A percentile compares a stretch with the other conserved stretches of the same genome.
These are phyloP conservation scores for Speoplatyrhinus poulsoni DNA, from an alignment of 2,113 vertebrate species.

Conservation along the genomic window DNA sequence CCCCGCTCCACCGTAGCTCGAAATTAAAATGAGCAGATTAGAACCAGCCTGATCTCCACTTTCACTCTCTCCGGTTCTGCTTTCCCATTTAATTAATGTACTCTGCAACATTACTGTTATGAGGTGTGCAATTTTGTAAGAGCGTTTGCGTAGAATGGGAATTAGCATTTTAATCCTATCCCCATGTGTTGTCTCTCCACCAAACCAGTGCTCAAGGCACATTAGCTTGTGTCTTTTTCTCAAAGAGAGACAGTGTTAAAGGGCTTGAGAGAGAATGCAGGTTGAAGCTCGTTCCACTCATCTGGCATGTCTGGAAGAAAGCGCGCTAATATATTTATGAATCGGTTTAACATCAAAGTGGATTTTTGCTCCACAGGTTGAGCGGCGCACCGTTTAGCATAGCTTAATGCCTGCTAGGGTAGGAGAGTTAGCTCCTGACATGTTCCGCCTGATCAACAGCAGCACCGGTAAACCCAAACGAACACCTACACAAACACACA, in stretches of 20 bases:
- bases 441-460: not conserved
- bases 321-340: constrained; percentile 47
- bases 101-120: constrained; percentile 28
- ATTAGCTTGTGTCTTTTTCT: not conserved
- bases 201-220: no score
- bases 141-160: constrained; percentile 33
- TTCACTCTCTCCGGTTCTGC: not conserved
- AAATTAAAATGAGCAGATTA: no score
- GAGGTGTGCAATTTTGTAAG: constrained; percentile 15
- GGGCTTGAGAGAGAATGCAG: not conserved
- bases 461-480: constrained; percentile 18
- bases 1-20: no score
- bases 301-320: constrained; percentile 28
- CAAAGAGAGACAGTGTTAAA: constrained; percentile 6
- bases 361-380: constrained; percentile 22
- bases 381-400: constrained; percentile 33
- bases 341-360: constrained; percentile 54
- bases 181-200: not conserved
- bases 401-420: constrained; percentile 21
- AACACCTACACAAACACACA: constrained; percentile 2
- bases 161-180: constrained; percentile 13
- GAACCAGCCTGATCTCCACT: no score
- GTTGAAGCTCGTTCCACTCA: constrained; percentile 1
- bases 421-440: not conserved
- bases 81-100: not conserved